These are phyloP conservation scores for Ctenomys sociabilis DNA, from an alignment of 2,113 vertebrate genomes.

Conservation along the genomic window DNA sequence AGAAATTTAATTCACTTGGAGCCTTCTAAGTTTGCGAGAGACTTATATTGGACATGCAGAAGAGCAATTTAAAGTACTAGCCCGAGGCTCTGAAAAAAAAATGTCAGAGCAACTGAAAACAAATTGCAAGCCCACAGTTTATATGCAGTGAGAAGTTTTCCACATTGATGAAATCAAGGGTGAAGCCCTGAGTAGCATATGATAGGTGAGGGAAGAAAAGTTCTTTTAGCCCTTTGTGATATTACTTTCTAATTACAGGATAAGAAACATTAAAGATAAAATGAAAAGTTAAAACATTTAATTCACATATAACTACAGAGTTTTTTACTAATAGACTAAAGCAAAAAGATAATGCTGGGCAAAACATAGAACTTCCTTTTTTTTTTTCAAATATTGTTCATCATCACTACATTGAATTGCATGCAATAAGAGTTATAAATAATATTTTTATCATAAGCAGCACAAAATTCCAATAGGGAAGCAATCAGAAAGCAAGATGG, in stretches of 20 bases:
- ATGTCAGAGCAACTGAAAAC: not conserved
- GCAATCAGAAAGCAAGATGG: not conserved
- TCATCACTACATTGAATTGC: not conserved
- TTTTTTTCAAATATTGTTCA: not conserved
- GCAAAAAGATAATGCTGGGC: not conserved
- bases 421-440: not conserved
- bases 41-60: not conserved
- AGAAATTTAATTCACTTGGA: not conserved
- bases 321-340: not conserved
- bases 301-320: not conserved
- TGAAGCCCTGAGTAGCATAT: no score
- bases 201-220: not conserved
- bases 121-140: not conserved
- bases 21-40: not conserved
- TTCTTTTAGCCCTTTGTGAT: not conserved
- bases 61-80: not conserved
- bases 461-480: not conserved
- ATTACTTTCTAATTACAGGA: not conserved
- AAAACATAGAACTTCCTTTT: not conserved
- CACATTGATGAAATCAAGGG: not conserved
- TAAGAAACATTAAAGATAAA: not conserved
- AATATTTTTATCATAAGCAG: not conserved
- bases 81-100: not conserved
- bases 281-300: not conserved
- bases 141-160: not conserved